Percentiles rank a stretch among this genome's conserved stretches.
Evolutionary conservation across 2,888 invertebrate genomes (phyloP).

Genomic region (Ornithoptera alexandrae): DNA sequence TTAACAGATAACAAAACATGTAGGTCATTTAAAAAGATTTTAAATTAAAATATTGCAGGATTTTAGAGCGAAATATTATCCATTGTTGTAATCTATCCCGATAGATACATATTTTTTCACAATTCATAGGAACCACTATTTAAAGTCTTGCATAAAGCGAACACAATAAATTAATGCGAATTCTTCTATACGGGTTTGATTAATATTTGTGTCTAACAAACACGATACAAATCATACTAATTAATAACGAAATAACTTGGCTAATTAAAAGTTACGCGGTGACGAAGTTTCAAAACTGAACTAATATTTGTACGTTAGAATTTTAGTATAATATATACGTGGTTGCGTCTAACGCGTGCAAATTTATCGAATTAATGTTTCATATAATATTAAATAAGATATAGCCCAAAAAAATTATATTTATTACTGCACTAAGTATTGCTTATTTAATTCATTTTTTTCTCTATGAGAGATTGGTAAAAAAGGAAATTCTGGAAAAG

Average conservation of each 20-base stretch:
- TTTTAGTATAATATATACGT: conserved; percentile 2
- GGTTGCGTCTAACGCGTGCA: not conserved
- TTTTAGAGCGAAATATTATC: too few species aligned
- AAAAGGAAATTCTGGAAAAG: too few species aligned
- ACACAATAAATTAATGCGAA: not conserved
- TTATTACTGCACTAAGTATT: too few species aligned
- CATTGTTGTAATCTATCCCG: too few species aligned
- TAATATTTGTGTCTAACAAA: not conserved
- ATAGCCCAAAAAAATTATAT: too few species aligned
- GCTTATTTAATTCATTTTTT: too few species aligned
- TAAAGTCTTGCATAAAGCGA: not conserved
- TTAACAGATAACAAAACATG: too few species aligned
- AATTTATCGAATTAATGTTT: not conserved
- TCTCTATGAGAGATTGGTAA: too few species aligned
- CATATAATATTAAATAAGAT: not conserved
- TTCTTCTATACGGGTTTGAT: not conserved
- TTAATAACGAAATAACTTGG: conserved; percentile 7
- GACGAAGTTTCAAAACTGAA: conserved; percentile 20
- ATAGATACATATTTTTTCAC: too few species aligned
- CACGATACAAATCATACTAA: not conserved
- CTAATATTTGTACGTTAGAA: conserved; percentile 20
- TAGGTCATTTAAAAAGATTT: too few species aligned
- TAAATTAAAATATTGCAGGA: too few species aligned
- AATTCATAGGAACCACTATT: not conserved
- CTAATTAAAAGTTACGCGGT: conserved; percentile 23